phyloP scores from a whole-genome alignment of 2,113 vertebrate species.

The Corythoichthys intestinalis region DNA sequence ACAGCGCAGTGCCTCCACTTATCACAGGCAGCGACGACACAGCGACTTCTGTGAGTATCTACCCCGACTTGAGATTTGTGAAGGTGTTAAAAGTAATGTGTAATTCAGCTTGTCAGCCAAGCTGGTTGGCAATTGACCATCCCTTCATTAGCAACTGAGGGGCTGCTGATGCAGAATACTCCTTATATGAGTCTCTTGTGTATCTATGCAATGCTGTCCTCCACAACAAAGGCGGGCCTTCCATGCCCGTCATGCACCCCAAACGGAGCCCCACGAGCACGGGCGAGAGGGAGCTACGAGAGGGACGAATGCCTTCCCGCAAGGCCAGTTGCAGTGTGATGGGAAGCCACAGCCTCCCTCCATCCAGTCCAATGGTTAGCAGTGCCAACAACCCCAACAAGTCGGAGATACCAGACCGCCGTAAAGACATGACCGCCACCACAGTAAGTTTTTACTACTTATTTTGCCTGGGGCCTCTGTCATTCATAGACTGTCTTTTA shows the following conservation, averaged over 20 bases:
- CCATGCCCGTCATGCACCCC: constrained; percentile 83
- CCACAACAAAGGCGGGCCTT: constrained; percentile 81
- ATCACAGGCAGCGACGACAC: constrained; percentile 90
- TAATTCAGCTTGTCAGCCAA: background rate
- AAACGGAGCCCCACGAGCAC: constrained; percentile 88
- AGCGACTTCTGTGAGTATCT: constrained; percentile 89
- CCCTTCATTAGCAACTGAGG: background rate
- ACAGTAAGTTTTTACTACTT: constrained; percentile 69
- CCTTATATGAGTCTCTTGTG: constrained; percentile 59
- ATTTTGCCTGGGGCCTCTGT: background rate
- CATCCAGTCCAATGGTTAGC: constrained; percentile 94
- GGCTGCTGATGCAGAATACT: constrained; percentile 42
- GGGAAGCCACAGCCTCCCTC: constrained; percentile 81
- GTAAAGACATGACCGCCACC: constrained; percentile 84
- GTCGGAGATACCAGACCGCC: constrained; percentile 87
- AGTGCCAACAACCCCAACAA: constrained; percentile 95
- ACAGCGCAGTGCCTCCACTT: constrained; percentile 82
- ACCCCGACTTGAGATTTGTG: constrained; percentile 13
- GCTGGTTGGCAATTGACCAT: background rate
- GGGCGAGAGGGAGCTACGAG: constrained; percentile 81
- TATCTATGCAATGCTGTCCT: constrained; percentile 59
- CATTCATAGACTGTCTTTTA: background rate
- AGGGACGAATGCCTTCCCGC: constrained; percentile 81
- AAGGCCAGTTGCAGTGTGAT: constrained; percentile 84
- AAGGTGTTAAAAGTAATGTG: background rate